Conservation (phyloP, 2,888 invertebrate genomes). For the Meghimatium bilineatum region DNA sequence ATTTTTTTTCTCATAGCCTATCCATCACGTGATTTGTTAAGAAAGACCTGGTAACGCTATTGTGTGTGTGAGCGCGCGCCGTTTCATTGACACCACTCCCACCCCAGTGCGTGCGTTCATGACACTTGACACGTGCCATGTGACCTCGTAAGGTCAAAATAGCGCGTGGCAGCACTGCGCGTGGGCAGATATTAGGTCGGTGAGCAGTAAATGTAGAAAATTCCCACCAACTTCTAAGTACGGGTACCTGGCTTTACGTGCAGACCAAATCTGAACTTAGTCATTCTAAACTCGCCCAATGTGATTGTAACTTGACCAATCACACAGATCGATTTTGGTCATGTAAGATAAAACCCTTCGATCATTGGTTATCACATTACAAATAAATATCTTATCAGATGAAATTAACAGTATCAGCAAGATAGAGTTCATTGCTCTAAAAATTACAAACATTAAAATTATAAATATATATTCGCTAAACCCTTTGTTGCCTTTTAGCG, state of each 20-base stretch:
- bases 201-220: neutral
- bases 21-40: conserved; percentile 15
- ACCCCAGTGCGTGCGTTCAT: conserved; percentile 23
- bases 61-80: conserved; percentile 20
- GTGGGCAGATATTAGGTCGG: conserved; percentile 11
- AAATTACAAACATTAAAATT: too few relatives aligned
- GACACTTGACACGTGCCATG: conserved; percentile 37
- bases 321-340: neutral
- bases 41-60: neutral
- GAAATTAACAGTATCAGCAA: too few relatives aligned
- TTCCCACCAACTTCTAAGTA: conserved; percentile 7
- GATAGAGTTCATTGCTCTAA: too few relatives aligned
- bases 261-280: neutral
- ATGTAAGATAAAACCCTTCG: neutral
- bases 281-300: neutral
- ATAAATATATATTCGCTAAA: too few relatives aligned
- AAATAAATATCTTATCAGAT: too few relatives aligned
- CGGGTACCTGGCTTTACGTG: neutral
- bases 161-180: conserved; percentile 27
- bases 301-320: conserved; percentile 4
- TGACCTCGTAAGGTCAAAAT: conserved; percentile 26
- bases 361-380: neutral
- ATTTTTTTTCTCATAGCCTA: neutral
- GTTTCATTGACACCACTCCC: conserved; percentile 29
- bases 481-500: too few relatives aligned